phyloP scores from a whole-genome alignment of 2,113 vertebrate genomes.

The Barbus barbus region DNA sequence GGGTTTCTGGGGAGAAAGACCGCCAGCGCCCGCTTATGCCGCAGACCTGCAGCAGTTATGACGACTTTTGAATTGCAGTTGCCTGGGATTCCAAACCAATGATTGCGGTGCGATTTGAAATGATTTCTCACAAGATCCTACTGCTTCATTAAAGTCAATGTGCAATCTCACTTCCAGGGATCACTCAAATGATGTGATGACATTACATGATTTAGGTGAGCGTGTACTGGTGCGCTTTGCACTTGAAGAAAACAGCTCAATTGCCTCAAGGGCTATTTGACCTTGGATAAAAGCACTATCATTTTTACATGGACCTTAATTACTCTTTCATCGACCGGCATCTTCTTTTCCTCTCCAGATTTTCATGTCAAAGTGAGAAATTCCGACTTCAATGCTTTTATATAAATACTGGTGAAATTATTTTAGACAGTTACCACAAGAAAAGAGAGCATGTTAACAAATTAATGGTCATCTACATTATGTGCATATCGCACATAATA shows the following conservation, averaged over 20 bases:
- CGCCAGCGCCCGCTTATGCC: constrained; percentile 56
- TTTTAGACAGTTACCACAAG: not conserved
- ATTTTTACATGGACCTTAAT: constrained; percentile 54
- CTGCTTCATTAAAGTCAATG: constrained; percentile 49
- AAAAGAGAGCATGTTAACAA: not conserved
- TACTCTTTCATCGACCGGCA: constrained; percentile 50
- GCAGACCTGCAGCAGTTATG: constrained; percentile 67
- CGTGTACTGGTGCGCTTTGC: constrained; percentile 37
- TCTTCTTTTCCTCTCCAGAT: constrained; percentile 49
- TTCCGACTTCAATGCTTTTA: constrained; percentile 29
- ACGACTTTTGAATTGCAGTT: constrained; percentile 63
- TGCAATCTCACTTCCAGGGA: constrained; percentile 46
- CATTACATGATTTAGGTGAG: constrained; percentile 48
- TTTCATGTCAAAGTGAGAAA: constrained; percentile 47
- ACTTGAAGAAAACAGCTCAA: constrained; percentile 46
- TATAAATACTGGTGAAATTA: not conserved
- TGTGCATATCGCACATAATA: not conserved
- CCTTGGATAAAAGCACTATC: constrained; percentile 46
- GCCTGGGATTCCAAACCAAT: constrained; percentile 59
- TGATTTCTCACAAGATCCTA: constrained; percentile 46
- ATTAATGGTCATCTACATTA: not conserved
- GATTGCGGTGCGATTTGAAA: constrained; percentile 46
- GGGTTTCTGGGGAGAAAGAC: constrained; percentile 72
- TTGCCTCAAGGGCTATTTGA: constrained; percentile 52
- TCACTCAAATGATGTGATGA: constrained; percentile 43